A percentile compares a stretch with the other conserved stretches of the same genome.
phyloP scores from a whole-genome alignment of 1,140 invertebrate species.

The Bombus difficillimus region DNA sequence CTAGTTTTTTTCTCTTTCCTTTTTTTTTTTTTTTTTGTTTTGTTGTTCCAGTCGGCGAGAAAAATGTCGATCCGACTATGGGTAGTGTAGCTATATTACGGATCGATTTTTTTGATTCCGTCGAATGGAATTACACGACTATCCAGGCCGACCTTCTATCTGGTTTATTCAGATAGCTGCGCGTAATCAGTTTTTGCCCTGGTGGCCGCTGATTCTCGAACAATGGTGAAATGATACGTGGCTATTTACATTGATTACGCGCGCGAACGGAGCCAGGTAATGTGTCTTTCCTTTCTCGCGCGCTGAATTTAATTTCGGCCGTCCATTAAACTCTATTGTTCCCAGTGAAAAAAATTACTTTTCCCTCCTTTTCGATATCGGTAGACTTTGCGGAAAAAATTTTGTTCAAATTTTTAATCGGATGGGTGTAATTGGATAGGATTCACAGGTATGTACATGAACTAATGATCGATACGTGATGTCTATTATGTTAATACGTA shows the following conservation, averaged over 20 bases:
- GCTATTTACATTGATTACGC: slow-evolving; percentile 40
- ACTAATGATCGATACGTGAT: no score
- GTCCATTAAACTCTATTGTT: slow-evolving; percentile 6
- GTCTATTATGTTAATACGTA: background rate
- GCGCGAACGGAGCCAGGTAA: background rate
- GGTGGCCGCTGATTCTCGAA: slow-evolving; percentile 19
- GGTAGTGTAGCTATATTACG: background rate
- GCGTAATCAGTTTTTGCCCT: slow-evolving; percentile 37
- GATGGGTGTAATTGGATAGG: background rate
- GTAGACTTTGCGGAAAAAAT: background rate
- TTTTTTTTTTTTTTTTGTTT: background rate
- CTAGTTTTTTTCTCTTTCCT: background rate
- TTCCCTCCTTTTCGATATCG: background rate
- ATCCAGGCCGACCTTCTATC: slow-evolving; percentile 7
- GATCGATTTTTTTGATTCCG: slow-evolving; percentile 50
- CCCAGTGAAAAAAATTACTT: background rate
- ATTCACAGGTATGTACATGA: no score
- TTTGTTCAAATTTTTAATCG: background rate
- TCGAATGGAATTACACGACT: slow-evolving; percentile 58
- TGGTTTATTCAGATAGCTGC: slow-evolving; percentile 31
- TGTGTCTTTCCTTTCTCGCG: background rate
- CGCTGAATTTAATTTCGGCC: background rate
- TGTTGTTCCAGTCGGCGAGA: background rate
- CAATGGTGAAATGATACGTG: slow-evolving; percentile 36
- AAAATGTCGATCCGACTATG: background rate